These are phyloP conservation scores for Agrypnus murinus DNA, from an alignment of 2,888 invertebrate species.

Conservation along the genomic window DNA sequence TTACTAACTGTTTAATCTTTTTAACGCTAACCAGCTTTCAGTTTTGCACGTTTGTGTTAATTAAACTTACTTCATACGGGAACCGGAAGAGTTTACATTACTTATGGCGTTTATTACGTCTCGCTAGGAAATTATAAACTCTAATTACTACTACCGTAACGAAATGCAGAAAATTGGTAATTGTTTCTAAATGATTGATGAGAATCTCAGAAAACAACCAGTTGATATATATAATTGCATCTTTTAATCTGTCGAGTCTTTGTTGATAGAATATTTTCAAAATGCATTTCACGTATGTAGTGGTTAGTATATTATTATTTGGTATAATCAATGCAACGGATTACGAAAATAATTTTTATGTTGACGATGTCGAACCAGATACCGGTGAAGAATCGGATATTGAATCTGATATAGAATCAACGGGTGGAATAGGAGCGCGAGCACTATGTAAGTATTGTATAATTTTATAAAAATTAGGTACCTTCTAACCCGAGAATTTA, in stretches of 20 bases:
- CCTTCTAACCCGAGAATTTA: too few species aligned
- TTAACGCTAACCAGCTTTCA: background rate
- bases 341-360: too few species aligned
- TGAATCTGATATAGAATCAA: background rate
- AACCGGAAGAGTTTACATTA: background rate
- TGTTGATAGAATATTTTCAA: background rate
- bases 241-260: background rate
- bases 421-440: background rate
- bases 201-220: background rate
- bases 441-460: conserved; percentile 11
- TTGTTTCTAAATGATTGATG: conserved; percentile 19
- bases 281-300: too few species aligned
- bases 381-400: background rate
- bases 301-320: too few species aligned
- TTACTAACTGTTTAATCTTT: background rate
- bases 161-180: conserved; percentile 14
- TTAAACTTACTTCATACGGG: background rate
- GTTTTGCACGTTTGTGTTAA: background rate
- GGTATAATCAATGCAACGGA: background rate
- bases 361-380: too few species aligned
- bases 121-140: background rate
- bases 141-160: background rate
- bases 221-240: background rate
- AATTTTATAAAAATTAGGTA: too few species aligned
- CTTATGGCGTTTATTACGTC: background rate